These are phyloP conservation scores for Larimichthys polyactis DNA, from an alignment of 2,113 vertebrate genomes.

Conservation along the genomic window DNA sequence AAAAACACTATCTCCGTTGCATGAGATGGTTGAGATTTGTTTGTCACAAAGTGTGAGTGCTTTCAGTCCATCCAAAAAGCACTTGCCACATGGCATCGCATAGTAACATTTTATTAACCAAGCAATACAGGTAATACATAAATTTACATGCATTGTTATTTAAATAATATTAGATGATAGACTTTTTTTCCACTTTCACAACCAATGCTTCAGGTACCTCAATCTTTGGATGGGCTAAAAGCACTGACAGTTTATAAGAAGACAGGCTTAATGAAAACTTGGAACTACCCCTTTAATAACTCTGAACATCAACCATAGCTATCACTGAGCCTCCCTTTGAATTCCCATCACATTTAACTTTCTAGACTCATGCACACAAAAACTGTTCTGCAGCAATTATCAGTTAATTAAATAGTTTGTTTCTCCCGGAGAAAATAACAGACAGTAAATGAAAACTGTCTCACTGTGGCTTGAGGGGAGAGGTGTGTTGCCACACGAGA, in stretches of 20 bases:
- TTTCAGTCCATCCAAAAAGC: slow-evolving; percentile 42
- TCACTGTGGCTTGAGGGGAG: slow-evolving; percentile 25
- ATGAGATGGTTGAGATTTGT: slow-evolving; percentile 40
- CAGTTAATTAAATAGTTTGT: slow-evolving; percentile 5
- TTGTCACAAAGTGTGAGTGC: slow-evolving; percentile 10
- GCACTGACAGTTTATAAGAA: slow-evolving; percentile 16
- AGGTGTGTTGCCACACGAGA: slow-evolving; percentile 19
- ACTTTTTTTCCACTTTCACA: background rate
- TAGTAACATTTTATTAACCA: slow-evolving; percentile 20
- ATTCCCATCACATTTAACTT: slow-evolving; percentile 24
- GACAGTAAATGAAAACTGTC: slow-evolving; percentile 8
- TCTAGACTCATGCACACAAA: slow-evolving; percentile 7
- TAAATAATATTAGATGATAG: background rate
- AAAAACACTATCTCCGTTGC: slow-evolving; percentile 30
- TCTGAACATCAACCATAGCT: slow-evolving; percentile 10
- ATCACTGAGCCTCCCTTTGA: slow-evolving; percentile 43
- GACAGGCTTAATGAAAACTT: slow-evolving; percentile 22
- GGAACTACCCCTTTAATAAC: slow-evolving; percentile 58
- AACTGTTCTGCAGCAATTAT: slow-evolving; percentile 7
- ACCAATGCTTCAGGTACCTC: slow-evolving; percentile 26
- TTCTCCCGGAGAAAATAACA: slow-evolving; percentile 10
- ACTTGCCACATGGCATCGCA: background rate
- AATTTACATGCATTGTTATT: slow-evolving; percentile 8
- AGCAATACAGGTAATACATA: slow-evolving; percentile 35
- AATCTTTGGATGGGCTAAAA: slow-evolving; percentile 27